phyloP scores from a whole-genome alignment of 2,888 invertebrate genomes.

The Galerucella calmariensis region DNA sequence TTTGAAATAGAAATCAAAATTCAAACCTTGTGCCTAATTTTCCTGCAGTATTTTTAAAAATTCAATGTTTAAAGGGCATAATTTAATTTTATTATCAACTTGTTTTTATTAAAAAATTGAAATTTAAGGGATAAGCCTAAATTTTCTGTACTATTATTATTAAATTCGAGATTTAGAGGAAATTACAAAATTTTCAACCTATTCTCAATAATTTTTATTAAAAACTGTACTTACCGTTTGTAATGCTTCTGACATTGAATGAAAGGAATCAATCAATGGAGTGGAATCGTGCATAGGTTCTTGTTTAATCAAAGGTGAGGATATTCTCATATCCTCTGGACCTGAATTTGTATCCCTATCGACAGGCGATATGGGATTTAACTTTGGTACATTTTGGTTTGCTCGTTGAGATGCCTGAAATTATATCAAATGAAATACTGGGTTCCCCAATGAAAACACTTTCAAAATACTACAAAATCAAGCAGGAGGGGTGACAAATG shows the following conservation, averaged over 20 bases:
- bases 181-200: background rate
- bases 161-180: background rate
- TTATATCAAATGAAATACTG: background rate
- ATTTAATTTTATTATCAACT: too few relatives aligned
- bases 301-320: conserved; percentile 71
- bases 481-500: too few relatives aligned
- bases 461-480: too few relatives aligned
- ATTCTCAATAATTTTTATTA: background rate
- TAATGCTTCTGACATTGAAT: conserved; percentile 64
- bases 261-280: conserved; percentile 63
- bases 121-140: too few relatives aligned
- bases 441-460: too few relatives aligned
- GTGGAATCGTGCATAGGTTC: conserved; percentile 68
- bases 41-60: too few relatives aligned
- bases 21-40: too few relatives aligned
- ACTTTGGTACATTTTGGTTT: conserved; percentile 71
- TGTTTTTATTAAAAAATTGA: too few relatives aligned
- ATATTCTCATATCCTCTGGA: conserved; percentile 69
- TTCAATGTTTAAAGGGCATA: too few relatives aligned
- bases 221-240: conserved; percentile 62
- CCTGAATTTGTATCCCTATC: conserved; percentile 65
- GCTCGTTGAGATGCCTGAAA: conserved; percentile 52
- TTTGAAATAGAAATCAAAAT: too few relatives aligned
- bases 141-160: too few relatives aligned
- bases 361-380: conserved; percentile 70